Conservation (phyloP, 2,113 vertebrate genomes). For the Menura novaehollandiae region DNA sequence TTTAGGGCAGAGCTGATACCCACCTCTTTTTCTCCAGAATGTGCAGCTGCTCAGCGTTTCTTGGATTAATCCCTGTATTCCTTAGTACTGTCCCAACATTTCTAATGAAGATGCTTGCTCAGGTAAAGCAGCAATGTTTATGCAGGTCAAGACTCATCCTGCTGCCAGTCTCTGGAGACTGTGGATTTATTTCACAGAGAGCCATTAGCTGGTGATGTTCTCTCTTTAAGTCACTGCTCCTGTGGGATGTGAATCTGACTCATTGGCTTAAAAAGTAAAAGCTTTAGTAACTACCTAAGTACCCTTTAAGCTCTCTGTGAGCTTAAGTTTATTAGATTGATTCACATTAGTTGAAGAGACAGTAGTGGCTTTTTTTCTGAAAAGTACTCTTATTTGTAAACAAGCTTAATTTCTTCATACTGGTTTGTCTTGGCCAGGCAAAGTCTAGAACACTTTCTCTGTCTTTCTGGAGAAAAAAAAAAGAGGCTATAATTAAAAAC, state of each 20-base stretch:
- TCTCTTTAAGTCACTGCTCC: neutral
- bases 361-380: neutral
- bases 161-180: neutral
- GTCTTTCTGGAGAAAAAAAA: neutral
- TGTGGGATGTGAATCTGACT: neutral
- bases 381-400: neutral
- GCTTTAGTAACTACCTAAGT: neutral
- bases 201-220: neutral
- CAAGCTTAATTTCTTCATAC: neutral
- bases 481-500: neutral
- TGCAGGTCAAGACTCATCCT: neutral
- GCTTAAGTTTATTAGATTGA: neutral
- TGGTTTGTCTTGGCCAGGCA: neutral
- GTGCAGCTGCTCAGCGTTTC: neutral
- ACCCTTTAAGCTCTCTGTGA: neutral
- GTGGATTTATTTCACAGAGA: neutral
- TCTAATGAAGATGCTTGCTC: neutral
- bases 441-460: neutral
- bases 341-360: neutral
- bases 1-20: neutral
- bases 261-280: neutral
- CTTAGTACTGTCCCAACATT: neutral
- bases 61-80: neutral
- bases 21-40: neutral
- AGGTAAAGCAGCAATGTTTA: neutral